Evolutionary conservation across 2,888 invertebrate species (phyloP), one percentile per base, ranked within the genome.

Genomic region (Hipparchia sbordonii): DNA sequence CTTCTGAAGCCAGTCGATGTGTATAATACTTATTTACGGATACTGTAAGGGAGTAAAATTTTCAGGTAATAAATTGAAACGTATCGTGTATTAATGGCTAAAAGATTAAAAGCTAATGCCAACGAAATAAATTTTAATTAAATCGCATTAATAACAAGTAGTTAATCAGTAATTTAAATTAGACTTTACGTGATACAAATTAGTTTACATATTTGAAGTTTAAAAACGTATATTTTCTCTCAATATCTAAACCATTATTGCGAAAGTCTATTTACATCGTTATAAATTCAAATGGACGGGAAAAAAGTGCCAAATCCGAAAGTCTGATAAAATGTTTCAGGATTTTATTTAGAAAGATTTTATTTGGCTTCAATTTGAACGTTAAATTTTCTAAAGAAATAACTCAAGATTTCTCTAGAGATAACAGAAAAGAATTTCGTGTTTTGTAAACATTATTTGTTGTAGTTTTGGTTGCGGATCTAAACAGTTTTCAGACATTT

Each of bases 181-280:
- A 39, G 39, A 5, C 39, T 39, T 39, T 39, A 39, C 39, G 39
- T 5, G 3, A 4, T 39, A 39, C 5, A 39, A 23, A 39, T 39
- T 39, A 39, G 39, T 39, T 39, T 39, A 39, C n/a, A 8, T 8
- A 6, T 23, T 23, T 23, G 23, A 23, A 23, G 23, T 23, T 23
- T 23, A 23, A 23, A 23, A 23, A 23, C 23, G 23, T 23, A 23
- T 23, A 23, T 13, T 57, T 57, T 3, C 13, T 13, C 57, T 13
- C 56, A 8, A 57, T 6, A 13, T 7, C 7, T 57, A 57, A 57
- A 57, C 23, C 57, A 8, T 8, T 57, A 57, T 57, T 23, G 7
- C 23, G 57, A 23, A 57, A 8, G 57, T 57, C 39, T 33, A 63
- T 51, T 63, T 51, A 51, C 12, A 48, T 68, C 68, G 12, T 68